Percentiles rank a stretch among this genome's conserved stretches.
Conservation (phyloP, 2,888 invertebrate genomes). For the Habrosyne pyritoides region DNA sequence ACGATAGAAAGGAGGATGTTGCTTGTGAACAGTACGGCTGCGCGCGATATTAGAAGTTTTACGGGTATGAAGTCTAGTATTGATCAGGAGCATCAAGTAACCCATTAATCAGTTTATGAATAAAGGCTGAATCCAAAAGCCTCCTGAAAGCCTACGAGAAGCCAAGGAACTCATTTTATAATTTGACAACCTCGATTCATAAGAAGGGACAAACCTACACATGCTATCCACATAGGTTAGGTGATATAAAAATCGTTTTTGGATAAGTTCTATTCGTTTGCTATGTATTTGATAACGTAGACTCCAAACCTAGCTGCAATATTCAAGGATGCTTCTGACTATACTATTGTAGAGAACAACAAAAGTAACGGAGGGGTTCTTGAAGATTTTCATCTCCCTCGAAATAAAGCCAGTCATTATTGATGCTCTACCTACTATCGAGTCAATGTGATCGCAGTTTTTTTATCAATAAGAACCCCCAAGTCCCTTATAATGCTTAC, state of each 20-base stretch:
- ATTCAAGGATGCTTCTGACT: constrained; percentile 11
- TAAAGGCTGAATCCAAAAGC: too few species aligned
- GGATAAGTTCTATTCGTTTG: constrained; percentile 11
- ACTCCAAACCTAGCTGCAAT: constrained; percentile 12
- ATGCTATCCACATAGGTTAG: constrained; percentile 5
- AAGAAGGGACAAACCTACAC: not conserved
- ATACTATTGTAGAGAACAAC: constrained; percentile 9
- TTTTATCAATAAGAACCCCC: constrained; percentile 17
- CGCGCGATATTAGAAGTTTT: too few species aligned
- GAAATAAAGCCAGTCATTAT: constrained; percentile 15
- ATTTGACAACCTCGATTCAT: not conserved
- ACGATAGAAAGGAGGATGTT: too few species aligned
- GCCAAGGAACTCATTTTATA: not conserved
- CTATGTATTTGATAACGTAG: constrained; percentile 11
- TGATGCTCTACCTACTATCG: constrained; percentile 10
- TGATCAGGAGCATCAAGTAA: too few species aligned
- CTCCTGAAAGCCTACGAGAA: not conserved
- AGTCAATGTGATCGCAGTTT: constrained; percentile 16
- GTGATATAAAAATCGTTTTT: constrained; percentile 9
- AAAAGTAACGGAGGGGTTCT: constrained; percentile 3
- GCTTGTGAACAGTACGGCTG: too few species aligned
- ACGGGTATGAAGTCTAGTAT: too few species aligned
- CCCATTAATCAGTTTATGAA: too few species aligned
- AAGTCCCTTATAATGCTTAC: constrained; percentile 15
- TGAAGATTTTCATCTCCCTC: constrained; percentile 11